These are phyloP conservation scores for Synanthedon tipuliformis DNA, from an alignment of 2,888 invertebrate species.

Conservation along the genomic window DNA sequence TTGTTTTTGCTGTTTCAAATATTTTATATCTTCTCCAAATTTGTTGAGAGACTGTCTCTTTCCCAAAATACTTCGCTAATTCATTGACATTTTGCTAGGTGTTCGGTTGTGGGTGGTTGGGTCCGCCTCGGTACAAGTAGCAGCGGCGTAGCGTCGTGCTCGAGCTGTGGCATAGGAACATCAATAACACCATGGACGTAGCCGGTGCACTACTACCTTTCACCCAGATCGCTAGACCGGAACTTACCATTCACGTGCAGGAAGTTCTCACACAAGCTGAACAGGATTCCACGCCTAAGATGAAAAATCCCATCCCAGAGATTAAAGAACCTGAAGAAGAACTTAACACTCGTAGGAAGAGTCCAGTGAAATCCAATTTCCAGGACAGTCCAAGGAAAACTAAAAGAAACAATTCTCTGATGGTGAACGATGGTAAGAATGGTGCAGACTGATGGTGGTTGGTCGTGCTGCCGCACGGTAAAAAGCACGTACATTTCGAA, in stretches of 20 bases:
- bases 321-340: constrained; percentile 24
- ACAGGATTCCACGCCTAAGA: constrained; percentile 13
- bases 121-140: constrained; percentile 75
- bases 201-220: constrained; percentile 60
- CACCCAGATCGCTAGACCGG: constrained; percentile 56
- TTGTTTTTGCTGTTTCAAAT: too few species aligned
- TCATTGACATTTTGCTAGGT: constrained; percentile 43
- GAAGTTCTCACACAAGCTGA: constrained; percentile 55
- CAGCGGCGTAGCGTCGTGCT: constrained; percentile 71
- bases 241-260: constrained; percentile 57
- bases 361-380: constrained; percentile 10
- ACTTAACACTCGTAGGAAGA: constrained; percentile 2
- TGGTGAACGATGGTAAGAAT: constrained; percentile 19
- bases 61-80: too few species aligned
- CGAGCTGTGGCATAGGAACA: constrained; percentile 66
- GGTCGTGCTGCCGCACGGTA: constrained; percentile 49
- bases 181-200: constrained; percentile 68
- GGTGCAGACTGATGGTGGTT: constrained; percentile 55
- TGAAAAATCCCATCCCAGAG: constrained; percentile 10
- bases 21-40: too few species aligned
- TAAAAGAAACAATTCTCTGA: not conserved
- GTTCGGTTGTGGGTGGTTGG: constrained; percentile 78
- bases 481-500: constrained; percentile 64
- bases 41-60: too few species aligned
- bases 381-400: constrained; percentile 7